These are phyloP conservation scores for Furnarius figulus DNA, from an alignment of 2,113 vertebrate genomes.

Conservation along the genomic window DNA sequence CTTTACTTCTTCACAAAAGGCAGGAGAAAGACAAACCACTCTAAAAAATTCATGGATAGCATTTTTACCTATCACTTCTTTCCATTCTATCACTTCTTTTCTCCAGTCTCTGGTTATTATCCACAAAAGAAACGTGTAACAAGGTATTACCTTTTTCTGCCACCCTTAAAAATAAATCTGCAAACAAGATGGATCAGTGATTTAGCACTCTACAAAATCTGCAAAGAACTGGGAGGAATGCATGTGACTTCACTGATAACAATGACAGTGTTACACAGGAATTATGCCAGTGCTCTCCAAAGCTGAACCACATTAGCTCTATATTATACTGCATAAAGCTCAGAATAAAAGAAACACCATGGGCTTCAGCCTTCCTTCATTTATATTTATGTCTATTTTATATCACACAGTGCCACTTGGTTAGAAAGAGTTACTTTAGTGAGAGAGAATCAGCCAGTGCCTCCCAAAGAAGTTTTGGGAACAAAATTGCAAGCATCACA, in stretches of 20 bases:
- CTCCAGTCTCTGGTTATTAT: neutral
- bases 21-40: neutral
- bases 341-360: neutral
- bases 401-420: neutral
- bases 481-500: neutral
- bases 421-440: neutral
- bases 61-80: neutral
- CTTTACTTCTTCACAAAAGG: neutral
- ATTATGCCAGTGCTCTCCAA: neutral
- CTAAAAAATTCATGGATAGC: neutral
- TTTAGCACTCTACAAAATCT: neutral
- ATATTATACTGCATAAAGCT: neutral
- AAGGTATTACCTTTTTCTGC: neutral
- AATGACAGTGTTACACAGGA: neutral
- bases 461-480: neutral
- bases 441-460: neutral
- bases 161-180: neutral
- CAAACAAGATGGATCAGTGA: neutral
- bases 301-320: neutral
- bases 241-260: neutral
- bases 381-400: neutral
- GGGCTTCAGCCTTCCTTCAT: neutral
- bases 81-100: neutral
- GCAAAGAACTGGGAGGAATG: neutral
- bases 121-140: neutral